A percentile compares a stretch with the other conserved stretches of the same genome.
These are phyloP conservation scores for Notamacropus eugenii DNA, from an alignment of 2,797 vertebrate genomes.

Conservation along the genomic window DNA sequence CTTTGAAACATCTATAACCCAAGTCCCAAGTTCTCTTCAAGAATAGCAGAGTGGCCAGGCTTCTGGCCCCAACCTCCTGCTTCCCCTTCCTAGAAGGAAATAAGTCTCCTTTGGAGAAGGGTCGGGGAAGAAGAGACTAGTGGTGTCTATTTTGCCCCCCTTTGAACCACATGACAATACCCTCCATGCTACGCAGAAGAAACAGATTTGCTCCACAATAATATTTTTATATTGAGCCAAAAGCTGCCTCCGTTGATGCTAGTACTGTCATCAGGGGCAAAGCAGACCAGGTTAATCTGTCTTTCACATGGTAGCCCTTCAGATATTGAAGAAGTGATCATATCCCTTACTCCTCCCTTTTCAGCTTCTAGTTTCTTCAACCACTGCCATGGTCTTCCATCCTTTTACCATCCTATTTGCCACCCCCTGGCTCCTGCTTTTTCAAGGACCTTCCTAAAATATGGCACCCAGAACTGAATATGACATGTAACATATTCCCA, in stretches of 20 bases:
- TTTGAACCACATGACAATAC: background rate
- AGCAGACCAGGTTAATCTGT: background rate
- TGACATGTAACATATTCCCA: background rate
- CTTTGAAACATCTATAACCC: background rate
- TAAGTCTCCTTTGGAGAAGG: background rate
- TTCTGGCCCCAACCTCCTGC: too few relatives aligned
- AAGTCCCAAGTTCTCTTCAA: background rate
- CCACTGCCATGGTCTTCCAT: background rate
- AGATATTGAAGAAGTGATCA: background rate
- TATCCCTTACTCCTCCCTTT: background rate
- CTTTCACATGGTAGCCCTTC: background rate
- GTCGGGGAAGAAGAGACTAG: background rate
- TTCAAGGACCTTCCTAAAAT: background rate
- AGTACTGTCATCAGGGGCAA: background rate
- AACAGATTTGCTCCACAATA: background rate
- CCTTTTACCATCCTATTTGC: background rate
- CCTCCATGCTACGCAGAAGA: background rate
- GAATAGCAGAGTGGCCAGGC: too few relatives aligned
- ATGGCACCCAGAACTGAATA: background rate
- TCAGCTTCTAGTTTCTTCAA: background rate
- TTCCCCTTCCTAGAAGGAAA: too few relatives aligned
- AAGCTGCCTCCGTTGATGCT: background rate
- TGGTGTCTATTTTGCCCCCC: too few relatives aligned
- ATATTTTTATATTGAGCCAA: background rate
- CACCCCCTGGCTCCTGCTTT: background rate